Evolutionary conservation across 2,113 vertebrate species (phyloP), one percentile per base, ranked within the genome.

Genomic region (Cyprinodon tularosa): DNA sequence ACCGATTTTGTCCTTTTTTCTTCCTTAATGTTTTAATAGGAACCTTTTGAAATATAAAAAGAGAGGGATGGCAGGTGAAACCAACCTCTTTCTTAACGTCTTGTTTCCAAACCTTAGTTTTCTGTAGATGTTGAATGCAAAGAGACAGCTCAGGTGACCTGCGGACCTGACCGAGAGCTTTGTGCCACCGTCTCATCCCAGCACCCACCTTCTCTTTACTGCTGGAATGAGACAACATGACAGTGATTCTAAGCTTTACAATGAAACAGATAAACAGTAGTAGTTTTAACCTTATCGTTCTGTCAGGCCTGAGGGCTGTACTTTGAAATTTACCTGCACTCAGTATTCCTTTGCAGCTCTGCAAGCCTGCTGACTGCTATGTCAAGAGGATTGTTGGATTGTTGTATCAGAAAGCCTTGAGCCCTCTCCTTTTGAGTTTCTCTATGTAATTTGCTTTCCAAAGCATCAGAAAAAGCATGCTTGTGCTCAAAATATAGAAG

Each of bases 21-120:
- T 29, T 29, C 29, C 29, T 29, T 42, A 42, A 9, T 42, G 4
- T 42, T 42, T 42, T 42, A 57, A 57, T 20, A 53, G 20, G 3
- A 45, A 50, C 0, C 6, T 53, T 53, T 53, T 57, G 7, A n/a
- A 57, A n/a, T 20, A 20, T 57, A 42, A 59, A 4, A 15, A 22
- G 39, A 50, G 8, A 40, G 53, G 66, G 68, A 57, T 57, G n/a
- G 37, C 8, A 72, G 22, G 36, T 36, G 22, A 50, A 45, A 84
- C 97, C 94, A 92, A 99, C 98, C 95, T 97, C 96, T 96, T 98
- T 99, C 96, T 97, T 97, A 93, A 98, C 96, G 88, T 96, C 96
- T 91, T 96, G 96, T 90, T 98, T 96, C 98, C 97, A 99, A 72
- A 96, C 94, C 81, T 98, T 96, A 84, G 96, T 96, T 93, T 97